phyloP scores from a whole-genome alignment of 1,140 invertebrate genomes.

The Pogonomyrmex californicus region DNA sequence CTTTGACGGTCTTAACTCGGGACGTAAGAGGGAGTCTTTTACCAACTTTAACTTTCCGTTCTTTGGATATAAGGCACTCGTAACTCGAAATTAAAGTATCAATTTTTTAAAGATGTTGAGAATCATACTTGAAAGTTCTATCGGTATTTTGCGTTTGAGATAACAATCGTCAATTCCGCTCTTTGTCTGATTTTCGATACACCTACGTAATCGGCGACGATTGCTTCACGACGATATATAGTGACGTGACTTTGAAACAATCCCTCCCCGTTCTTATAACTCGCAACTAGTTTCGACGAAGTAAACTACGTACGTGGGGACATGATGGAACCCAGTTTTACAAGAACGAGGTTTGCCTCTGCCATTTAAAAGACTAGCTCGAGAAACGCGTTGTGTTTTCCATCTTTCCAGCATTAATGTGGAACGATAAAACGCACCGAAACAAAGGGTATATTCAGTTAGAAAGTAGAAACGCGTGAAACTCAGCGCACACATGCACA shows the following conservation, averaged over 20 bases:
- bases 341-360: neutral
- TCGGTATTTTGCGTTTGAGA: neutral
- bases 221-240: neutral
- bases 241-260: neutral
- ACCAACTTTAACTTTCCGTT: neutral
- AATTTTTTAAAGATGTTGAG: neutral
- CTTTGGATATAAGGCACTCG: neutral
- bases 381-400: constrained; percentile 35
- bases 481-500: neutral
- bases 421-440: constrained; percentile 33
- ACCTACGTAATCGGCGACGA: neutral
- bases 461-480: constrained; percentile 54
- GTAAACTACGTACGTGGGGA: neutral
- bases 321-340: constrained; percentile 1
- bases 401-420: constrained; percentile 38
- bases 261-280: neutral
- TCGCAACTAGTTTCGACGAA: neutral
- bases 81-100: neutral
- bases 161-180: neutral
- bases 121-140: neutral
- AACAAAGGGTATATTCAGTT: constrained; percentile 40
- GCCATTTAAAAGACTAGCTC: constrained; percentile 4
- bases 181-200: neutral
- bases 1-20: neutral
- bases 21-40: neutral